Evolutionary conservation across 2,888 invertebrate species (phyloP).

Genomic region (Caenorhabditis sp.): DNA sequence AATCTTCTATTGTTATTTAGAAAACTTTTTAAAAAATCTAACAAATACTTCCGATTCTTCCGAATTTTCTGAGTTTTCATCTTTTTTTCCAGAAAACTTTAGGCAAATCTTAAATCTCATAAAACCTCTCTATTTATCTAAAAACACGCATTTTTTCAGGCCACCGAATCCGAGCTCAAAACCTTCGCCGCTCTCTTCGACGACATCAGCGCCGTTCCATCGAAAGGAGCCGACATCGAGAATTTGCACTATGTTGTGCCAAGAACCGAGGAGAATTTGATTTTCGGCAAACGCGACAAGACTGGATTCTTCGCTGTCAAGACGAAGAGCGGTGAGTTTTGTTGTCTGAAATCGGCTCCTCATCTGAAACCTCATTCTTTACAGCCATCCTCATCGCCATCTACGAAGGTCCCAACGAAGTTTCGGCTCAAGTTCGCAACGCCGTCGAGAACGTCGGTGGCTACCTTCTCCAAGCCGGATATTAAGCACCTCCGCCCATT

Average conservation of each 20-base stretch:
- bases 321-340: conserved; percentile 50
- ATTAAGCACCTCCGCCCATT: conserved; percentile 29
- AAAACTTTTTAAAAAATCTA: too few species aligned
- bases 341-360: neutral
- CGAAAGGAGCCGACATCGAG: conserved; percentile 62
- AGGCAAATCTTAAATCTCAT: neutral
- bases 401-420: conserved; percentile 65
- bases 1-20: too few species aligned
- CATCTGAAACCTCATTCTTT: neutral
- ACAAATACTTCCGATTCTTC: too few species aligned
- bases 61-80: too few species aligned
- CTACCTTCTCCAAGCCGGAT: conserved; percentile 58
- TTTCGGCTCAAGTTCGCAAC: conserved; percentile 59
- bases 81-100: too few species aligned
- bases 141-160: conserved; percentile 47
- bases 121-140: too few species aligned
- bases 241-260: conserved; percentile 70
- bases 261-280: conserved; percentile 65
- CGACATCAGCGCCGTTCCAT: conserved; percentile 48
- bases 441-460: conserved; percentile 66
- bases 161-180: conserved; percentile 61
- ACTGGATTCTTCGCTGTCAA: conserved; percentile 69
- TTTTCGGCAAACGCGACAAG: conserved; percentile 69
- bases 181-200: conserved; percentile 59
- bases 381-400: conserved; percentile 60